A percentile compares a stretch with the other conserved stretches of the same genome.
Conservation (phyloP, 2,888 invertebrate species). For the Doris montereyensis region DNA sequence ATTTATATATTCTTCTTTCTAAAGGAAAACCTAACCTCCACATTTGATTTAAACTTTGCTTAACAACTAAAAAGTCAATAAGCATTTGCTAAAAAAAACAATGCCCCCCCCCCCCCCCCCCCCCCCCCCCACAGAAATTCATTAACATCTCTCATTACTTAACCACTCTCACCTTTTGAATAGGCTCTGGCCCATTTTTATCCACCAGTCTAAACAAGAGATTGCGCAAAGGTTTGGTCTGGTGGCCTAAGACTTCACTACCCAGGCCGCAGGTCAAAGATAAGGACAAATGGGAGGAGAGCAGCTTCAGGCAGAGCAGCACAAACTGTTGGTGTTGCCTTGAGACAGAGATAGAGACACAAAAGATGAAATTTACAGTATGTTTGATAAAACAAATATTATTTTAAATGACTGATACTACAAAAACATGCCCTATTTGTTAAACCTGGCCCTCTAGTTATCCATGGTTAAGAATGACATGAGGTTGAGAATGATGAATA, state of each 20-base stretch:
- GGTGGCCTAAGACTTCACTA: slow-evolving; percentile 75
- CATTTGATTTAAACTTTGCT: too few relatives aligned
- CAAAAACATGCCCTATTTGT: too few relatives aligned
- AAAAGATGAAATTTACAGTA: too few relatives aligned
- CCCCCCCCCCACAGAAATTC: too few relatives aligned
- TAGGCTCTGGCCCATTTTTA: slow-evolving; percentile 73
- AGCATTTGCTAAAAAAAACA: neutral
- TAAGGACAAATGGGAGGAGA: slow-evolving; percentile 78
- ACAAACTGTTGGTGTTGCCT: slow-evolving; percentile 78
- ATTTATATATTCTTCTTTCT: neutral
- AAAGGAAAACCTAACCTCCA: neutral
- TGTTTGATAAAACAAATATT: too few relatives aligned
- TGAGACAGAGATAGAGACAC: too few relatives aligned
- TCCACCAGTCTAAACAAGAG: slow-evolving; percentile 76
- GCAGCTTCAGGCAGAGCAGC: slow-evolving; percentile 76
- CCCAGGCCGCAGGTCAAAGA: slow-evolving; percentile 76
- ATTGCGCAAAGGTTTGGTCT: slow-evolving; percentile 76
- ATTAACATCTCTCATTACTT: neutral
- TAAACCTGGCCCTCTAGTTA: too few relatives aligned
- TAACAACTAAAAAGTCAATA: too few relatives aligned
- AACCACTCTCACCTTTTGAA: slow-evolving; percentile 73
- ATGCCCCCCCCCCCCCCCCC: too few relatives aligned
- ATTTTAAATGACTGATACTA: too few relatives aligned
- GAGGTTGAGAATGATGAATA: too few relatives aligned
- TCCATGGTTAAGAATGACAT: too few relatives aligned